Evolutionary conservation across 2,888 invertebrate species (phyloP), one percentile per base, ranked within the genome.

Genomic region (Noctua pronuba): DNA sequence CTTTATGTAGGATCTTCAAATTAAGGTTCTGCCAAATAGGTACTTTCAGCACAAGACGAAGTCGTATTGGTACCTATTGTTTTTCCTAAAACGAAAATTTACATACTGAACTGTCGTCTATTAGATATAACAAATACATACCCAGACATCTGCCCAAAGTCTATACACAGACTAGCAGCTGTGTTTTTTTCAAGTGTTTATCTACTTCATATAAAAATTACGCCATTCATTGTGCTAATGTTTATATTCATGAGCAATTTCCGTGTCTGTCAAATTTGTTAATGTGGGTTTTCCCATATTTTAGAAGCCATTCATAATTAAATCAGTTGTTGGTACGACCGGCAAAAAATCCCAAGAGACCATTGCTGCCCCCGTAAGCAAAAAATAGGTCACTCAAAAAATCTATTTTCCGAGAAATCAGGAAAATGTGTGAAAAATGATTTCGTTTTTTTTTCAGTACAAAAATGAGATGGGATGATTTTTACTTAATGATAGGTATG

Each of bases 211-310:
- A 52, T 52, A 66, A 35, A 79, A 68, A 41, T 80, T 62, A 70
- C 67, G 75, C 55, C 44, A 80, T 80, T 80, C n/a, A 71, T 67
- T 60, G 46, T 62, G 49, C 60, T 49, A 70, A 69, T 67, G 44
- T 76, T 75, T 76, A 60, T 76, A 60, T 67, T 76, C 58, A 80
- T 75, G n/a, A 70, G 35, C 70, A 64, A 77, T 62, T 80, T 80
- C 62, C 55, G 52, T 35, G 38, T 62, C 66, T 62, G 41, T 66
- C 35, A 66, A 58, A 65, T 79, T 64, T 46, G 13, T 75, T 58
- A 58, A 52, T 75, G 18, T 41, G 68, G 80, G 65, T 80, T 75
- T 80, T 80, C 75, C 75, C 69, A 64, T 31, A 35, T 60, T 35
- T 58, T 24, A 52, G 69, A 69, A 79, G 16, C 28, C 44, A 75